Conservation (phyloP, 1,140 invertebrate species). For the Drosophila ironensis region DNA sequence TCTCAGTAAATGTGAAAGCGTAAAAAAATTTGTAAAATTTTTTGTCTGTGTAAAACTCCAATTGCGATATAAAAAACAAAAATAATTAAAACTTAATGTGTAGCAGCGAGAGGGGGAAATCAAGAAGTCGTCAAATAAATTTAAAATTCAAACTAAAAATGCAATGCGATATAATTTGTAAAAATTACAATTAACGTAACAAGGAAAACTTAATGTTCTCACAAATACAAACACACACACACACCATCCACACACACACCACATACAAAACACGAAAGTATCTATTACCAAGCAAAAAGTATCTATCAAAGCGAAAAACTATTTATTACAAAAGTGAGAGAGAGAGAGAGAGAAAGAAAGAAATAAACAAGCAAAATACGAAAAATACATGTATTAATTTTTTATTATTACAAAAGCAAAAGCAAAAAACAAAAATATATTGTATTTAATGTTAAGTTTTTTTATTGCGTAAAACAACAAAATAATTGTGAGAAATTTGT, state of each 20-base stretch:
- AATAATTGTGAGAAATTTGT: slow-evolving; percentile 78
- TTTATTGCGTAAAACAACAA: slow-evolving; percentile 72
- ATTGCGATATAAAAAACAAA: slow-evolving; percentile 70
- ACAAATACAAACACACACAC: slow-evolving; percentile 38
- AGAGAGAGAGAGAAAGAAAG: slow-evolving; percentile 35
- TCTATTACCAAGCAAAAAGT: slow-evolving; percentile 65
- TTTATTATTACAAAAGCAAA: slow-evolving; percentile 68
- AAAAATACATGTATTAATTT: slow-evolving; percentile 76
- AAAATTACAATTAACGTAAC: slow-evolving; percentile 65
- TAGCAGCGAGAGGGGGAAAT: slow-evolving; percentile 48
- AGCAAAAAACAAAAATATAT: slow-evolving; percentile 62
- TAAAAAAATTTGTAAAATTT: slow-evolving; percentile 81
- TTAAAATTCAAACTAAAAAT: slow-evolving; percentile 29
- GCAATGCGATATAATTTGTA: slow-evolving; percentile 77
- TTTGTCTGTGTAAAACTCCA: slow-evolving; percentile 75
- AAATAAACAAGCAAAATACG: slow-evolving; percentile 53
- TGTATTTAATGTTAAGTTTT: slow-evolving; percentile 81
- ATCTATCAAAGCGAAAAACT: slow-evolving; percentile 69
- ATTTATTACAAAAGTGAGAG: slow-evolving; percentile 61
- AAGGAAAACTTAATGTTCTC: slow-evolving; percentile 72
- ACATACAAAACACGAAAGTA: slow-evolving; percentile 53
- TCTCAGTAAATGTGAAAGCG: slow-evolving; percentile 80
- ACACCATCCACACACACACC: slow-evolving; percentile 11
- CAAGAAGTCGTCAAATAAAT: slow-evolving; percentile 42
- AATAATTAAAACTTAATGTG: slow-evolving; percentile 47